Evolutionary conservation across 2,113 vertebrate genomes (phyloP), one percentile per base, ranked within the genome.

Genomic region (Macrotis lagotis): DNA sequence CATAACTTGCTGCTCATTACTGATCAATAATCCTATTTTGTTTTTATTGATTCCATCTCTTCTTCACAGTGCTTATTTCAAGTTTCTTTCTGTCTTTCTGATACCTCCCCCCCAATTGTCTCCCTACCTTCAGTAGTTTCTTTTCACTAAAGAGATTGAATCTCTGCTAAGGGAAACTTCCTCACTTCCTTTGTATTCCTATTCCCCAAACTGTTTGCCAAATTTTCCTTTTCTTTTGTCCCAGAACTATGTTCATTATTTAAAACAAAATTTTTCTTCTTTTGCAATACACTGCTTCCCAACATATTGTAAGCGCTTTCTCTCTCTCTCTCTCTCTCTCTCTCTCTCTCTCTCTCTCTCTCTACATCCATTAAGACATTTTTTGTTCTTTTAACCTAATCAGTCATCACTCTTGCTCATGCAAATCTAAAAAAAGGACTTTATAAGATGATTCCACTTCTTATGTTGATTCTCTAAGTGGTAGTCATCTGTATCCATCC

Each of bases 41-140:
- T 8, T 49, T 2, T 37, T 25, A 44, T 37, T 93, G 8, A 25
- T 92, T 19, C 10, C 48, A 7, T 14, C 3, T 51, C 11, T 47
- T 24, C 10, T 52, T 22, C 53, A 59, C 59, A 16, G 59, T 11
- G 3, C 1, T 3, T 66, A 6, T 16, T 66, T 31, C 19, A 83
- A 83, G 55, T 0, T 25, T 7, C 1, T 12, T 24, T 28, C 12
- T 19, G 8, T 2, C 2, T 53, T 37, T 0, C 22, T 3, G 51
- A 26, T 48, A 6, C 26, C 31, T 12, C 3, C 19, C 26, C 31
- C 24, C 3, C 19, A 3, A 1, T 0, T 19, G 2, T 3, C n/a
- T 50, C 5, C 25, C 47, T 22, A 2, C 19, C 5, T 44, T n/a
- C 37, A 83, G 37, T 7, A 44, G 66, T 44, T 83, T 44, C 66